These are phyloP conservation scores for Gonatopus flavifemur DNA, from an alignment of 1,140 invertebrate genomes.

Conservation along the genomic window DNA sequence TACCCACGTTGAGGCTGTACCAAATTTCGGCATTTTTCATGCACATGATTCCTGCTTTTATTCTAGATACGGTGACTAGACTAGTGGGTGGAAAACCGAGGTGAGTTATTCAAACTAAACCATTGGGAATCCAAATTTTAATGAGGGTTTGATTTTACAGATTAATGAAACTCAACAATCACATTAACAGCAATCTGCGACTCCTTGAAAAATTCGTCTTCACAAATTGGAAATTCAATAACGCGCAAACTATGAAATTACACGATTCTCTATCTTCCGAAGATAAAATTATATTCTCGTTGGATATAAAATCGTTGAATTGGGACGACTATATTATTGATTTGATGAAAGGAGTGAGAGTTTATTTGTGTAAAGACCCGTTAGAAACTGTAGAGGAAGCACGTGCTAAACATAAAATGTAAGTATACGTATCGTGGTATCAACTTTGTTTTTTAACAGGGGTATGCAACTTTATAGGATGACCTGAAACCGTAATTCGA, in stretches of 20 bases:
- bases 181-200: constrained; percentile 78
- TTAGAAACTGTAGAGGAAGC: constrained; percentile 71
- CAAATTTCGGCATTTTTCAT: constrained; percentile 78
- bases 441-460: too few relatives aligned
- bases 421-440: too few relatives aligned
- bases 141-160: constrained; percentile 61
- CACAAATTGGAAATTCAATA: constrained; percentile 87
- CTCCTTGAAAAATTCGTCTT: constrained; percentile 88
- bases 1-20: constrained; percentile 72
- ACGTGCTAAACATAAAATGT: constrained; percentile 70
- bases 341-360: constrained; percentile 72
- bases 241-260: constrained; percentile 71
- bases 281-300: constrained; percentile 72
- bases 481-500: too few relatives aligned
- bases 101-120: constrained; percentile 61
- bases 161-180: constrained; percentile 81
- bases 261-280: constrained; percentile 64
- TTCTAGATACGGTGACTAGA: constrained; percentile 73
- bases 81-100: constrained; percentile 76
- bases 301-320: constrained; percentile 71
- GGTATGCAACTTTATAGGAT: too few relatives aligned
- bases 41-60: constrained; percentile 81
- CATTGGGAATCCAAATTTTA: constrained; percentile 2
- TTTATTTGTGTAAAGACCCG: constrained; percentile 76
- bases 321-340: constrained; percentile 77